These are phyloP conservation scores for Pangasius sanitwongsei DNA, from an alignment of 2,797 vertebrate genomes.

Conservation along the genomic window DNA sequence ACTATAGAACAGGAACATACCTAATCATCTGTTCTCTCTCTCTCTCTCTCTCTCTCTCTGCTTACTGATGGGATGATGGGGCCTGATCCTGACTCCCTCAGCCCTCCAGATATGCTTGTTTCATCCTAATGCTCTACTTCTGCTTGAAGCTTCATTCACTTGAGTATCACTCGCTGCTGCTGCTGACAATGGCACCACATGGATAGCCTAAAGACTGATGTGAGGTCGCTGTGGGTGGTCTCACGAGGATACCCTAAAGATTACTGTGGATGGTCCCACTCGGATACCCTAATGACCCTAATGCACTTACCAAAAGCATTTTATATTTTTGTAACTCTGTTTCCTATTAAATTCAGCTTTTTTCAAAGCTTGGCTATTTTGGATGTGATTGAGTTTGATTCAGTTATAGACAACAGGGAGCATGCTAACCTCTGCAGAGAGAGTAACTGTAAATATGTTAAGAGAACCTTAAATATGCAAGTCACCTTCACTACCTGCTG, in stretches of 20 bases:
- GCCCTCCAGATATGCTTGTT: not conserved
- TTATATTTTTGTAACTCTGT: not conserved
- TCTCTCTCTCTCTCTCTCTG: not conserved
- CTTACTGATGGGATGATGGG: not conserved
- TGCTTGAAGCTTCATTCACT: not conserved
- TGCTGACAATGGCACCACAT: not conserved
- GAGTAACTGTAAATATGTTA: not conserved
- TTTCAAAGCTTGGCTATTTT: not conserved
- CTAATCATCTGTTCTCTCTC: not conserved
- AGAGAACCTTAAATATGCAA: not conserved
- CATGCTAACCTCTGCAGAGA: not conserved
- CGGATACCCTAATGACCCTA: not conserved
- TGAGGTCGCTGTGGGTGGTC: not conserved
- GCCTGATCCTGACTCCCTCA: not conserved
- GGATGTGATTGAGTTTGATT: not conserved
- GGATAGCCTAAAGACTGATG: not conserved
- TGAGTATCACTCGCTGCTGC: not conserved
- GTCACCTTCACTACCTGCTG: conserved; percentile 11
- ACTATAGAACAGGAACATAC: not conserved
- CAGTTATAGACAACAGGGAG: not conserved
- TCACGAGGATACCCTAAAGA: not conserved
- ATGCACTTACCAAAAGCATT: not conserved
- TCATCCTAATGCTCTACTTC: not conserved
- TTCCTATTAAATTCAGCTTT: not conserved
- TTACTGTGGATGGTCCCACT: not conserved